Evolutionary conservation across 2,888 invertebrate genomes (phyloP).

Genomic region (Serripes groenlandicus): DNA sequence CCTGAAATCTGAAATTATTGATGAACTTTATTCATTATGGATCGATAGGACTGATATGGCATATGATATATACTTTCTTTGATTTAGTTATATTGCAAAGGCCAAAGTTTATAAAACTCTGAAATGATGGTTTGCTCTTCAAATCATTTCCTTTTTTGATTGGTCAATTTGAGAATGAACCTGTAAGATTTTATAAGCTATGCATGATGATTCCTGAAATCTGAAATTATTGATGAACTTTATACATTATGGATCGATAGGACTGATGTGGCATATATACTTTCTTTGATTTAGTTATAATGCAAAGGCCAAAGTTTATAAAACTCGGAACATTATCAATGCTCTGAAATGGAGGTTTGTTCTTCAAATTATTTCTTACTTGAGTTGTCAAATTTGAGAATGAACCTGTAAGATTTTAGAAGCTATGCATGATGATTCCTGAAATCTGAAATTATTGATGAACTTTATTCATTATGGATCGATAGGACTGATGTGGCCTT

Average conservation of each 20-base stretch:
- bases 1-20: conserved; percentile 16
- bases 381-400: not conserved
- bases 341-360: too few relatives aligned
- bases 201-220: conserved; percentile 12
- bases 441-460: conserved; percentile 13
- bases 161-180: not conserved
- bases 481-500: conserved; percentile 43
- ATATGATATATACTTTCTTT: not conserved
- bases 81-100: not conserved
- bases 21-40: conserved; percentile 13
- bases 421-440: conserved; percentile 18
- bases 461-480: conserved; percentile 51
- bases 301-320: not conserved
- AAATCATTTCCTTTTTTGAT: too few relatives aligned
- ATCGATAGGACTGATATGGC: conserved; percentile 45
- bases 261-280: conserved; percentile 63
- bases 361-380: too few relatives aligned
- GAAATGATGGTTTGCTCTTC: too few relatives aligned
- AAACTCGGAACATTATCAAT: too few relatives aligned
- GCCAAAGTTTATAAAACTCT: not conserved
- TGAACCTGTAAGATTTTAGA: not conserved
- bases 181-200: not conserved
- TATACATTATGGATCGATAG: conserved; percentile 69
- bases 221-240: conserved; percentile 33
- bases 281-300: not conserved